Conservation (phyloP, 2,113 vertebrate genomes). For the Hydropotes inermis region DNA sequence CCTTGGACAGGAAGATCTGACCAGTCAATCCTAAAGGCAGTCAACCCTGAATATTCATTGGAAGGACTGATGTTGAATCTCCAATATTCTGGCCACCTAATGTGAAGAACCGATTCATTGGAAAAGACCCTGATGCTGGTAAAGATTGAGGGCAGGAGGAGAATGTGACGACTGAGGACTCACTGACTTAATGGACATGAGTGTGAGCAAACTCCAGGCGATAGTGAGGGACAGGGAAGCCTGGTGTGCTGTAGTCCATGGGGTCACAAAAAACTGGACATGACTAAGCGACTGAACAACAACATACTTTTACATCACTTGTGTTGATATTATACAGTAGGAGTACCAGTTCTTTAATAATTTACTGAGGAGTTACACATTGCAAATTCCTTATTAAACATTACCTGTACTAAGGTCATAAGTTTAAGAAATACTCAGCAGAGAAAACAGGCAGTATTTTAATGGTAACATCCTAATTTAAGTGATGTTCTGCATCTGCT, state of each 20-base stretch:
- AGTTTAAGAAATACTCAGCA: not conserved
- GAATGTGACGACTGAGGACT: not conserved
- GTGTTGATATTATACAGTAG: conserved; percentile 33
- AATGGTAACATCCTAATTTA: not conserved
- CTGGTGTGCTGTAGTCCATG: not conserved
- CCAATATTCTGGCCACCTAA: not conserved
- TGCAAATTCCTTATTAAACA: conserved; percentile 50
- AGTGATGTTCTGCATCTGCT: not conserved
- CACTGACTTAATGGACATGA: not conserved
- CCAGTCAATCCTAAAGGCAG: not conserved
- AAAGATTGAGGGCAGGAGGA: not conserved
- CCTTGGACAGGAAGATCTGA: not conserved
- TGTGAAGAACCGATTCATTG: not conserved
- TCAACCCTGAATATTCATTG: not conserved
- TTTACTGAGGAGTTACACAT: conserved; percentile 47
- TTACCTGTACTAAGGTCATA: conserved; percentile 11
- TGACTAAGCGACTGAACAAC: not conserved
- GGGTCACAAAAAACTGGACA: not conserved
- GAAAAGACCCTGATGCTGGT: not conserved
- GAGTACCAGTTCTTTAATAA: conserved; percentile 45
- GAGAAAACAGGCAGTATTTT: conserved; percentile 1
- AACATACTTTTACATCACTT: not conserved
- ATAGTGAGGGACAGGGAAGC: not conserved
- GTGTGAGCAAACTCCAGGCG: not conserved
- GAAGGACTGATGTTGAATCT: not conserved